Conservation (phyloP, 92 coral and sea anemone species). For the Epizoanthus illoricatus region DNA sequence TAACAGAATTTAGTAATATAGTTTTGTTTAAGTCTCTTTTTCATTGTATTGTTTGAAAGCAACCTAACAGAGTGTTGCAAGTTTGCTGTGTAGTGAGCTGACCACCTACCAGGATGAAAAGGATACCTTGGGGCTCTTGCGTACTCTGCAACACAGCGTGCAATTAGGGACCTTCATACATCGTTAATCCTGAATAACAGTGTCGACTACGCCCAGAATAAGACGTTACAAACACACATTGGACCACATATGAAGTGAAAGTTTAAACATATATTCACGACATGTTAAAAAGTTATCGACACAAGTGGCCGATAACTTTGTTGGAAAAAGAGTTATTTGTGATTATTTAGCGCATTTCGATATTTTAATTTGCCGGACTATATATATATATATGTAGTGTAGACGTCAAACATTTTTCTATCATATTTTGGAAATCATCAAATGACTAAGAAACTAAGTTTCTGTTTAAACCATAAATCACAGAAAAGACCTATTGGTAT, state of each 20-base stretch:
- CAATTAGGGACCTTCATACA: conserved; percentile 33
- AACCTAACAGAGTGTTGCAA: conserved; percentile 26
- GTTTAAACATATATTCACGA: not conserved
- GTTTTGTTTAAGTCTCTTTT: conserved; percentile 7
- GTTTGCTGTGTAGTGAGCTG: conserved; percentile 23
- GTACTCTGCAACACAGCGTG: conserved; percentile 31
- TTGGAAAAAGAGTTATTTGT: too few relatives aligned
- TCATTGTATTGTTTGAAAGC: conserved; percentile 25
- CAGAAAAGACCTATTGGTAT: too few relatives aligned
- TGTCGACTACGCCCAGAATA: conserved; percentile 31
- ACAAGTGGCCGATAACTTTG: too few relatives aligned
- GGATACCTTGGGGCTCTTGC: conserved; percentile 21
- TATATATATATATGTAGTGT: too few relatives aligned
- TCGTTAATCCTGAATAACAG: conserved; percentile 28
- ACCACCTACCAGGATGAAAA: conserved; percentile 23
- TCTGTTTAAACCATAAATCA: too few relatives aligned
- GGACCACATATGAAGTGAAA: not conserved
- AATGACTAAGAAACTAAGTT: too few relatives aligned
- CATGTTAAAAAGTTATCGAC: not conserved
- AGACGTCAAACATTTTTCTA: too few relatives aligned
- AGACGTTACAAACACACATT: not conserved
- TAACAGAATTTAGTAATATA: conserved; percentile 17
- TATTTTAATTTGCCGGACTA: too few relatives aligned
- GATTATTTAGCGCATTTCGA: too few relatives aligned
- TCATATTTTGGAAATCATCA: too few relatives aligned